Evolutionary conservation across 2,888 invertebrate species (phyloP), one percentile per base, ranked within the genome.

Genomic region (Heliconius charithonia): DNA sequence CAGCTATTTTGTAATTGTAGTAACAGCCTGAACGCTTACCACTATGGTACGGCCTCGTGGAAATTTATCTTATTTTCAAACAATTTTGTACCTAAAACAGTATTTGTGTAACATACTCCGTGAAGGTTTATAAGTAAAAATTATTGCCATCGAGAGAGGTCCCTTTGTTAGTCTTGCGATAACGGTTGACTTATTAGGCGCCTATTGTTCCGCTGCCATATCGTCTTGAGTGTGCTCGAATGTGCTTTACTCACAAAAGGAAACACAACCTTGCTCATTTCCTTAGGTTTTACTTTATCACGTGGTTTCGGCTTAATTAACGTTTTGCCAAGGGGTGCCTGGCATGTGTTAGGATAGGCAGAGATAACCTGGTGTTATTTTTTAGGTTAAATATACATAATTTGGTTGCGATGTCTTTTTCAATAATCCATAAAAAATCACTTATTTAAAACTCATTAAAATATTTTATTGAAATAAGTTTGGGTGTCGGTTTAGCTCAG

Each of bases 171-270:
- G 56, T 56, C 27, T 75, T 72, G 66, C 74, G 76, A 78, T 75
- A 78, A 80, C 80, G 71, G 45, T 77, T 79, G 79, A 79, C 79
- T 79, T 78, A 78, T 80, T 80, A 80, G 78, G 51, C 41, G 77
- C 67, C 78, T 78, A 78, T 80, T 78, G 78, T 80, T 75, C 78
- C 63, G 51, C 51, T 66, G 72, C 80, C 67, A 80, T 77, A 77
- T 79, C 74, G 76, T 62, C 70, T 59, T 62, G 75, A 80, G 80
- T 75, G 78, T 67, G 27, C 77, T 66, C 66, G 75, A 78, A 75
- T 62, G 76, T 76, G 27, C 78, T 78, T 69, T 62, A 69, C 59
- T 27, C n/a, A 74, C 62, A 74, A 78, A 78, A 69, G 73, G 67
- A 69, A 74, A 78, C 29, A 73, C 71, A 69, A 62, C 62, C 73